phyloP scores from a whole-genome alignment of 1,140 invertebrate genomes.

The Melitaea cinxia region DNA sequence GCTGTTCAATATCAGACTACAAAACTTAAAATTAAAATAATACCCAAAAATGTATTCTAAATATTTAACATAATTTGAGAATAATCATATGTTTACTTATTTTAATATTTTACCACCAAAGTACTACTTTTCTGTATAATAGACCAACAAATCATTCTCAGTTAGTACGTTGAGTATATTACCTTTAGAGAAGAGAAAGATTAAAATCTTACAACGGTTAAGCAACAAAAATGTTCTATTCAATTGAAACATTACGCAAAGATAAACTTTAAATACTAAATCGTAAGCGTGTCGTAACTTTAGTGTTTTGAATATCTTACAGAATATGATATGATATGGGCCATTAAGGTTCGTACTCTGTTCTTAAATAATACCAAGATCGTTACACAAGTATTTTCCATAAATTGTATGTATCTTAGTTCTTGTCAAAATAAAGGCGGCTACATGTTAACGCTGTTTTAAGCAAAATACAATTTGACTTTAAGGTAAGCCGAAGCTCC shows the following conservation, averaged over 20 bases:
- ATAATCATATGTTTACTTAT: too few species aligned
- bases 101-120: too few species aligned
- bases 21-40: too few species aligned
- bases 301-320: constrained; percentile 11
- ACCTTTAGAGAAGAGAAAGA: background rate
- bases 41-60: too few species aligned
- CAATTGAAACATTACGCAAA: constrained; percentile 4
- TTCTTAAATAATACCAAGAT: constrained; percentile 6
- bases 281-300: background rate
- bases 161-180: too few species aligned
- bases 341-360: constrained; percentile 9
- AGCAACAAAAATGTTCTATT: constrained; percentile 3
- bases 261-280: constrained; percentile 5
- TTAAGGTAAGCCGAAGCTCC: background rate
- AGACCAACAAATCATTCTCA: too few species aligned
- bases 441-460: constrained; percentile 8
- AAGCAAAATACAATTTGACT: background rate
- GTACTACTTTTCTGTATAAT: too few species aligned
- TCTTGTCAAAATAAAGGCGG: constrained; percentile 11
- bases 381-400: constrained; percentile 10
- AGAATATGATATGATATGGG: constrained; percentile 11
- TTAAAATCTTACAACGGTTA: background rate
- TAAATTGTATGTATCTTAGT: constrained; percentile 13
- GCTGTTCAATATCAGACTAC: too few species aligned
- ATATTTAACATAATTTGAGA: too few species aligned